A percentile compares a stretch with the other conserved stretches of the same genome.
phyloP scores from a whole-genome alignment of 2,113 vertebrate species.

The Nettapus auritus region DNA sequence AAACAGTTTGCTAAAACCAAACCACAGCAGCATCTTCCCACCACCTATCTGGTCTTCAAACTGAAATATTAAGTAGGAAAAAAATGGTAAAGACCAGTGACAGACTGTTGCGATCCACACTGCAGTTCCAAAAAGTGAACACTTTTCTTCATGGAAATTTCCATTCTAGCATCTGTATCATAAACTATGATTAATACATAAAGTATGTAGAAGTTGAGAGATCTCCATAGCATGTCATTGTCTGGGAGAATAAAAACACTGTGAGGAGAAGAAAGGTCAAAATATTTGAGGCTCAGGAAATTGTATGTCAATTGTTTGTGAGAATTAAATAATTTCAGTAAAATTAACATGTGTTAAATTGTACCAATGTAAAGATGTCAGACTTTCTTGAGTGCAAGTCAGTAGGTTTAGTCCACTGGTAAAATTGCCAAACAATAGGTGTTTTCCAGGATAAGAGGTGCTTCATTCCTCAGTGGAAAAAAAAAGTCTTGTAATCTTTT shows the following conservation, averaged over 20 bases:
- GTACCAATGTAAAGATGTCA: not conserved
- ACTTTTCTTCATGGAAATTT: not conserved
- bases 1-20: not conserved
- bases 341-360: not conserved
- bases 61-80: not conserved
- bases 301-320: not conserved
- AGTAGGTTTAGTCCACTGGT: not conserved
- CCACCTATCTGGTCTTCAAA: not conserved
- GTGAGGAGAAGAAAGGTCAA: not conserved
- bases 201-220: not conserved
- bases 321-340: not conserved
- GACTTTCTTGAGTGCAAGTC: not conserved
- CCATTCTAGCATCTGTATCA: not conserved
- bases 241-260: not conserved
- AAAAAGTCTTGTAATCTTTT: not conserved
- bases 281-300: not conserved
- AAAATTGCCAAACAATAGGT: not conserved
- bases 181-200: not conserved
- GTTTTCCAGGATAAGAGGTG: not conserved
- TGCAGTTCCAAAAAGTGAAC: not conserved
- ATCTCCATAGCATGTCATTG: not conserved
- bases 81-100: not conserved
- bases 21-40: not conserved
- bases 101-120: not conserved
- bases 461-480: not conserved